Conservation (phyloP, 2,797 vertebrate species). For the Pseudotriccus pelzelni region DNA sequence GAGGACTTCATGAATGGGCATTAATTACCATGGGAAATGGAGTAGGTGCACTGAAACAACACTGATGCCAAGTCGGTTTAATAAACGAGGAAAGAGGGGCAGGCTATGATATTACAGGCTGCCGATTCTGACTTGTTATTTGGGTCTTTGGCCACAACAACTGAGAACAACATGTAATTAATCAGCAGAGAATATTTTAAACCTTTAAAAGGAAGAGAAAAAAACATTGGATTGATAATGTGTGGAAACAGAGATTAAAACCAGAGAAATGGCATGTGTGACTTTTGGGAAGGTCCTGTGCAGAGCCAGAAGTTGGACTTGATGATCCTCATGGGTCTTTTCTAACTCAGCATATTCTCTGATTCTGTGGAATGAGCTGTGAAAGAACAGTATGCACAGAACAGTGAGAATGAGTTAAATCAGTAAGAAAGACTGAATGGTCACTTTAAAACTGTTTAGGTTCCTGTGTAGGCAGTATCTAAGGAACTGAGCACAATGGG, state of each 20-base stretch:
- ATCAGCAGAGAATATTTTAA: not conserved
- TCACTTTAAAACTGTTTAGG: not conserved
- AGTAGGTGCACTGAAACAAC: rapidly evolving
- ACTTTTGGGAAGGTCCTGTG: not conserved
- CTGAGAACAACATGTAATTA: not conserved
- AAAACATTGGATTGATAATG: not conserved
- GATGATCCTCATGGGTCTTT: not conserved
- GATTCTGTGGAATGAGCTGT: not conserved
- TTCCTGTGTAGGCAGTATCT: not conserved
- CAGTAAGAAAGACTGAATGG: not conserved
- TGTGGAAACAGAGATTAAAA: not conserved
- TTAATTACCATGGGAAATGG: not conserved
- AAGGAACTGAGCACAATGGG: not conserved
- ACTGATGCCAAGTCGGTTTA: not conserved
- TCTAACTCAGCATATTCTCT: not conserved
- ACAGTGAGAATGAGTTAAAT: not conserved
- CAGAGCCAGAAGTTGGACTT: not conserved
- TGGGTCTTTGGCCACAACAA: not conserved
- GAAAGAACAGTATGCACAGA: not conserved
- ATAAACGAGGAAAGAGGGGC: not conserved
- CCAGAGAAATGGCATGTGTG: not conserved
- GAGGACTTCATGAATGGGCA: not conserved
- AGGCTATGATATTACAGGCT: not conserved
- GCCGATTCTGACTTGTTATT: not conserved
- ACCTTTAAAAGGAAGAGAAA: not conserved